A percentile compares a stretch with the other conserved stretches of the same genome.
Evolutionary conservation across 2,888 invertebrate species (phyloP).

Genomic region (Melieria picta): DNA sequence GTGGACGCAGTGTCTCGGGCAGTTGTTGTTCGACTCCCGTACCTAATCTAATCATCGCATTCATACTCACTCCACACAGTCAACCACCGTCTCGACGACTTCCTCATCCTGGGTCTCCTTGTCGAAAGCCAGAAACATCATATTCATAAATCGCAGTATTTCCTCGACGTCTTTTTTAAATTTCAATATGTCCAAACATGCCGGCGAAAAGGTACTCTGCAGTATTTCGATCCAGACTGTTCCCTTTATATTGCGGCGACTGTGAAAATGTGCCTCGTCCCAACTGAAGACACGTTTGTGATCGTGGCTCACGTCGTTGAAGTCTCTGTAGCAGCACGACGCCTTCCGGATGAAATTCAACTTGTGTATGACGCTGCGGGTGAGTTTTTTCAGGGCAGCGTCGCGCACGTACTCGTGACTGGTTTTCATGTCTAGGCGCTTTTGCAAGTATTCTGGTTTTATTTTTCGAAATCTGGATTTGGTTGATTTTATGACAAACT

Average conservation of each 20-base stretch:
- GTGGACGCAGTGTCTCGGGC: too few species aligned
- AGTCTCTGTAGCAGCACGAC: neutral
- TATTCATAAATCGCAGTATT: slow-evolving; percentile 11
- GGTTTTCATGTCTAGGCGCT: neutral
- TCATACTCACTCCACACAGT: slow-evolving; percentile 9
- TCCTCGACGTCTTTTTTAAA: slow-evolving; percentile 14
- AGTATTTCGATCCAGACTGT: slow-evolving; percentile 22
- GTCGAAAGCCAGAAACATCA: slow-evolving; percentile 11
- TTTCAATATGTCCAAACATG: slow-evolving; percentile 16
- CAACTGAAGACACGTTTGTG: slow-evolving; percentile 23
- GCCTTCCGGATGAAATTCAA: neutral
- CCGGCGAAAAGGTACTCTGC: neutral
- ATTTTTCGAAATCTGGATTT: neutral
- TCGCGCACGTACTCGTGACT: neutral
- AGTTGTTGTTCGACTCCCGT: too few species aligned
- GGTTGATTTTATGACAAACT: too few species aligned
- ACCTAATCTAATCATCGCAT: neutral
- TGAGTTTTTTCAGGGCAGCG: slow-evolving; percentile 17
- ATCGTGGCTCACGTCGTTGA: neutral
- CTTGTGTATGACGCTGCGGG: neutral
- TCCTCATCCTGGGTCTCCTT: neutral
- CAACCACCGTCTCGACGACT: neutral
- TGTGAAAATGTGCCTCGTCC: slow-evolving; percentile 10
- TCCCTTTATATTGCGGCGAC: slow-evolving; percentile 9
- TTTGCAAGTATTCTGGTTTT: neutral